A percentile compares a stretch with the other conserved stretches of the same genome.
These are phyloP conservation scores for Malachius bipustulatus DNA, from an alignment of 2,888 invertebrate genomes.

Conservation along the genomic window DNA sequence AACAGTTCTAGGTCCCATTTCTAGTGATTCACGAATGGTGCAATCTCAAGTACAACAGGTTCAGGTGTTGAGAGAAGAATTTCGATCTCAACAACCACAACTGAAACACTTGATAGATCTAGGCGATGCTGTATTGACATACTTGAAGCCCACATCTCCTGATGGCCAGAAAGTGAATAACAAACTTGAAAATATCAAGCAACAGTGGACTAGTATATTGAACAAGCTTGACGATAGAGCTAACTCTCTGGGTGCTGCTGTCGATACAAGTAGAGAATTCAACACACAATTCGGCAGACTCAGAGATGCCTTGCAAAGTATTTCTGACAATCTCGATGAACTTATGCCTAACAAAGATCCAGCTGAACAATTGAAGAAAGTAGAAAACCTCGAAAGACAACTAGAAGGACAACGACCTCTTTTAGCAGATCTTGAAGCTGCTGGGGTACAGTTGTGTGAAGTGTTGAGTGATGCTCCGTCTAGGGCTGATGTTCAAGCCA, in stretches of 20 bases:
- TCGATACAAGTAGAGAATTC: constrained; percentile 86
- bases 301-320: constrained; percentile 74
- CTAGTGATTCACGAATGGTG: constrained; percentile 90
- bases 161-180: constrained; percentile 56
- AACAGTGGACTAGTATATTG: constrained; percentile 68
- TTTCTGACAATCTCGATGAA: constrained; percentile 78
- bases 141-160: constrained; percentile 41
- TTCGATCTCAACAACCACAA: constrained; percentile 84
- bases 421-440: constrained; percentile 77
- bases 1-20: constrained; percentile 88
- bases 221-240: constrained; percentile 78
- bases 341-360: constrained; percentile 70
- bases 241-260: constrained; percentile 77
- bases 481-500: constrained; percentile 79
- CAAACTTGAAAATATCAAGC: constrained; percentile 60
- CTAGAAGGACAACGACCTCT: constrained; percentile 80
- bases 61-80: constrained; percentile 89
- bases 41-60: constrained; percentile 92
- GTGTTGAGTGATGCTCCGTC: constrained; percentile 85
- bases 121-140: constrained; percentile 59
- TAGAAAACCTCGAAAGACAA: constrained; percentile 78
- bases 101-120: constrained; percentile 73
- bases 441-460: constrained; percentile 77
- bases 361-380: constrained; percentile 75
- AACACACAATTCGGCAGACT: constrained; percentile 76